phyloP scores from a whole-genome alignment of 2,113 vertebrate species.

The Cyprinodon brontotheroides region DNA sequence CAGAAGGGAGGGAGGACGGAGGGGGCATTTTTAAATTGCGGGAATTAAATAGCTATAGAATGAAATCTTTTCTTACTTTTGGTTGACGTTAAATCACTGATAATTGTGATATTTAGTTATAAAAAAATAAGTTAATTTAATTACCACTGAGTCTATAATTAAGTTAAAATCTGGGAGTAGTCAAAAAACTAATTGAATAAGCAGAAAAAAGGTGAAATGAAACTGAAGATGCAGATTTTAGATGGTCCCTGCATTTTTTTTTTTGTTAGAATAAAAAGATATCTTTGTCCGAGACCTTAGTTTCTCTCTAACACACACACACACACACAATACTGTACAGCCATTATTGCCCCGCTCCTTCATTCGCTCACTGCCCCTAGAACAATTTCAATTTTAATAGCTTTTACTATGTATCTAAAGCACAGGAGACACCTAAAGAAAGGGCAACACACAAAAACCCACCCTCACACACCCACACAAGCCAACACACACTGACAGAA shows the following conservation, averaged over 20 bases:
- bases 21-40: constrained; percentile 10
- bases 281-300: constrained; percentile 44
- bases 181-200: not conserved
- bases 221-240: not conserved
- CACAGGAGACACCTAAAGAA: constrained; percentile 79
- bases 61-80: not conserved
- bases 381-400: constrained; percentile 99
- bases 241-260: not conserved
- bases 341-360: constrained; percentile 87
- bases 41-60: constrained; percentile 7
- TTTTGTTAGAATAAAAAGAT: constrained; percentile 24
- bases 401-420: constrained; percentile 99
- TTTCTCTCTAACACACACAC: constrained; percentile 41
- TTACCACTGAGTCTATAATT: not conserved
- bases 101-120: no score
- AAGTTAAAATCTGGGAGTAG: not conserved
- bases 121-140: not conserved
- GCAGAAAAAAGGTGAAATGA: not conserved
- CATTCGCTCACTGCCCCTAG: constrained; percentile 90
- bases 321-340: constrained; percentile 53
- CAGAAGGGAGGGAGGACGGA: constrained; percentile 16
- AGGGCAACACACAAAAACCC: constrained; percentile 38
- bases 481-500: constrained; percentile 13
- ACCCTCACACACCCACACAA: constrained; percentile 21
- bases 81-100: not conserved